Percentiles rank a stretch among this genome's conserved stretches.
phyloP scores from a whole-genome alignment of 2,888 invertebrate species.

The Tenthredo distinguenda region DNA sequence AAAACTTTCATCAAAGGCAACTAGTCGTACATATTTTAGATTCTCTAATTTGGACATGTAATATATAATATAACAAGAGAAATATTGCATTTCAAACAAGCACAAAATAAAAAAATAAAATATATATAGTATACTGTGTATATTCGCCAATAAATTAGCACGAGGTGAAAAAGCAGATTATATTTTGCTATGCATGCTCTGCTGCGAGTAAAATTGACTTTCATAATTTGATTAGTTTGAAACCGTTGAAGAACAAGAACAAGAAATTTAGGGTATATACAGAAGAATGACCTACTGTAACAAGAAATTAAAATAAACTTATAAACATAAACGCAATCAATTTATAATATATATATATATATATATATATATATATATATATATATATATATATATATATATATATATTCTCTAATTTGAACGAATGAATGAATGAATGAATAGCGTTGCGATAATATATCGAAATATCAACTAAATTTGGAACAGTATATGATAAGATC shows the following conservation, averaged over 20 bases:
- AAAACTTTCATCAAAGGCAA: background rate
- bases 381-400: background rate
- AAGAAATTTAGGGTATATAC: background rate
- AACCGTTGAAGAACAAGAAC: background rate
- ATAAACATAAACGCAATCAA: background rate
- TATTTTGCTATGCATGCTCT: background rate
- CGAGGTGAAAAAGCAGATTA: background rate
- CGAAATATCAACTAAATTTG: background rate
- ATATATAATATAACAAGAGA: background rate
- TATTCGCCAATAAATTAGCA: background rate
- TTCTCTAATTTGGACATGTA: background rate
- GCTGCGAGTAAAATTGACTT: background rate
- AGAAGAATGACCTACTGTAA: background rate
- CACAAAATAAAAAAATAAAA: background rate
- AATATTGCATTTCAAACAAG: background rate
- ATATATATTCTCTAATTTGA: slow-evolving; percentile 11
- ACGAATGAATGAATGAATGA: background rate
- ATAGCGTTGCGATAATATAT: background rate
- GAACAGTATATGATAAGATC: slow-evolving; percentile 17
- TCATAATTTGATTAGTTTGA: slow-evolving; percentile 10
- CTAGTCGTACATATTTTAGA: background rate
- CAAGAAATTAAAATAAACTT: background rate
- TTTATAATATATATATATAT: no score
- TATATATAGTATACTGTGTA: background rate
- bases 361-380: slow-evolving; percentile 5